Evolutionary conservation across 92 coral and sea anemone genomes (phyloP).

Genomic region (Porites divaricata): DNA sequence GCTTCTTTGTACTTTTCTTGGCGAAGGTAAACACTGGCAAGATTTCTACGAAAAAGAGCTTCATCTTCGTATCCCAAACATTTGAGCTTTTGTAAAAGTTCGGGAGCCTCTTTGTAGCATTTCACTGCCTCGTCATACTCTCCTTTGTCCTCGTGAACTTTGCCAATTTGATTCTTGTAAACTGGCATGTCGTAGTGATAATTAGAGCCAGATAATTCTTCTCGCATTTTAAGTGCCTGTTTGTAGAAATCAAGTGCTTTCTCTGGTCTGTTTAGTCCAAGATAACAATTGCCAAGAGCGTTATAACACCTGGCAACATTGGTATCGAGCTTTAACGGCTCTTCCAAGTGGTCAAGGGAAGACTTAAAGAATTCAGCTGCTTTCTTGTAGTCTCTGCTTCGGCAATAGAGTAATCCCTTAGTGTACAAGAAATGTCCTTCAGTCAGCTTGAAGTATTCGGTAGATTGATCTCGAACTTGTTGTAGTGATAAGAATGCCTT

Average conservation of each 20-base stretch:
- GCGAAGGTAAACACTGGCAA: slow-evolving; percentile 58
- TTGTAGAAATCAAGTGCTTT: slow-evolving; percentile 39
- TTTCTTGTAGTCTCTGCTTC: no score
- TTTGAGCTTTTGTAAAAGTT: slow-evolving; percentile 49
- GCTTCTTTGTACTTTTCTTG: slow-evolving; percentile 51
- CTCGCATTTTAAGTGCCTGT: slow-evolving; percentile 39
- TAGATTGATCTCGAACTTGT: no score
- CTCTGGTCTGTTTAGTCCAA: slow-evolving; percentile 36
- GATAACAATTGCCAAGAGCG: slow-evolving; percentile 64
- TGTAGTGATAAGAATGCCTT: no score
- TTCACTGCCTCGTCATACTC: slow-evolving; percentile 54
- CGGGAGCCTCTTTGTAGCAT: slow-evolving; percentile 49
- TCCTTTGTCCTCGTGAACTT: slow-evolving; percentile 6
- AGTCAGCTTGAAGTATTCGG: no score
- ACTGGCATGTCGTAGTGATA: slow-evolving; percentile 40
- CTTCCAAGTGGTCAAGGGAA: slow-evolving; percentile 24
- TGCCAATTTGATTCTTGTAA: slow-evolving; percentile 31
- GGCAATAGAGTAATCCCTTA: no score
- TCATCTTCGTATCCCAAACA: slow-evolving; percentile 60
- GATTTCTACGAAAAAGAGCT: slow-evolving; percentile 60
- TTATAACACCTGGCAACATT: slow-evolving; percentile 56
- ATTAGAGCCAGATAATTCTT: slow-evolving; percentile 31
- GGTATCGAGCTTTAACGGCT: slow-evolving; percentile 32
- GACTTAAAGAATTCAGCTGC: slow-evolving; percentile 29
- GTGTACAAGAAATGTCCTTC: no score